Percentiles rank a stretch among this genome's conserved stretches.
phyloP scores from a whole-genome alignment of 2,888 invertebrate species.

The Atherix ibis region DNA sequence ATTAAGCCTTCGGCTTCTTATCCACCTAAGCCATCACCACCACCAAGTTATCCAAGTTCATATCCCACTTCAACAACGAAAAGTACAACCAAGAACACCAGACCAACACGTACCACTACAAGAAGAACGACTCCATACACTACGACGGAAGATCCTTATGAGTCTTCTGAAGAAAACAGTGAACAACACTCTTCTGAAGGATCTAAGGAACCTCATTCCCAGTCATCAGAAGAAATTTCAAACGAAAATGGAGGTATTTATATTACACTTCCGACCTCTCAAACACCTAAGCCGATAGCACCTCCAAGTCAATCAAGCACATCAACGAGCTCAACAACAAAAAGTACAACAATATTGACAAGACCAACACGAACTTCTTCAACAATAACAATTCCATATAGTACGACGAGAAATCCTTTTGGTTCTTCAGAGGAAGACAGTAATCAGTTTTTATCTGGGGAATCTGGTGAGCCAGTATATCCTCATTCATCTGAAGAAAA shows the following conservation, averaged over 20 bases:
- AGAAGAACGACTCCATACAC: not conserved
- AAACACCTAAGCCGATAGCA: not conserved
- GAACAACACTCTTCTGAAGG: not conserved
- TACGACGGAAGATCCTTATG: not conserved
- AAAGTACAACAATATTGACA: too few relatives aligned
- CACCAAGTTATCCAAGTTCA: not conserved
- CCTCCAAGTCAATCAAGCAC: not conserved
- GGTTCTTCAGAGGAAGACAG: too few relatives aligned
- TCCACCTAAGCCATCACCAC: conserved; percentile 1
- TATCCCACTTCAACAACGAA: not conserved
- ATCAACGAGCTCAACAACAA: too few relatives aligned
- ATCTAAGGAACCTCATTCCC: too few relatives aligned
- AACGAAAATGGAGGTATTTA: too few relatives aligned
- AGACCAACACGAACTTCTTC: too few relatives aligned
- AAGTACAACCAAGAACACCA: not conserved
- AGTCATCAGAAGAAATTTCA: too few relatives aligned
- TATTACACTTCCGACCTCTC: too few relatives aligned
- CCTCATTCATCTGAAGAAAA: not conserved
- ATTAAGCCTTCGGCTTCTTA: not conserved
- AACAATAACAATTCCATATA: too few relatives aligned
- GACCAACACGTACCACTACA: not conserved
- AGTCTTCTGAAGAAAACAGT: not conserved
- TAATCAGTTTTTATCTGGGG: not conserved
- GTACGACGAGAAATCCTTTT: too few relatives aligned
- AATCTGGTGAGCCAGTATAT: too few relatives aligned